Evolutionary conservation across 2,113 vertebrate genomes (phyloP).

Genomic region (Dolichotis patagonum): DNA sequence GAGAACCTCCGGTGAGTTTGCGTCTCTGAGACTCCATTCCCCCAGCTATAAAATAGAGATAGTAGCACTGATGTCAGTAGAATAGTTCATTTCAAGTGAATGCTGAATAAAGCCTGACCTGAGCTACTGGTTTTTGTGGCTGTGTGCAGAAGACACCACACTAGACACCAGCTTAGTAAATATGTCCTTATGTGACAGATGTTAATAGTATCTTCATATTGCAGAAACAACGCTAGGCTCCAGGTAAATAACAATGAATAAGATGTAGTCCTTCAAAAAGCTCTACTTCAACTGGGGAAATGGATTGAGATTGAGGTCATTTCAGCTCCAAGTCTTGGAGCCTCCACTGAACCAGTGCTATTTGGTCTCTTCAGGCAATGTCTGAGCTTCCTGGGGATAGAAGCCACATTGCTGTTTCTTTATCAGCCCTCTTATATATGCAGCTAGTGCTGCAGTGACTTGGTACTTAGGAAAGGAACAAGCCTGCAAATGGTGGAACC

Average conservation of each 20-base stretch:
- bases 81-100: not conserved
- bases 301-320: not conserved
- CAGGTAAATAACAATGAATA: not conserved
- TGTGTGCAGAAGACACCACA: not conserved
- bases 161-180: not conserved
- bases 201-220: not conserved
- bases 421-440: rapidly evolving
- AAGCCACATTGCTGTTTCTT: not conserved
- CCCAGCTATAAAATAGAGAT: not conserved
- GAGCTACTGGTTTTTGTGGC: not conserved
- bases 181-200: too few relatives aligned
- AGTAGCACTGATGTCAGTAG: not conserved
- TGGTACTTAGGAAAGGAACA: not conserved
- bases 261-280: not conserved
- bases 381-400: not conserved
- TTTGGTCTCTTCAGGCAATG: not conserved
- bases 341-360: not conserved
- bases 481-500: not conserved
- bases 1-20: not conserved
- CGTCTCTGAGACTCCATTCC: not conserved
- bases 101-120: not conserved
- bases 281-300: not conserved
- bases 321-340: not conserved
- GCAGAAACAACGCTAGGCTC: not conserved
- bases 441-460: not conserved